phyloP scores from a whole-genome alignment of 1,140 invertebrate genomes.

The Leguminivora glycinivorella region DNA sequence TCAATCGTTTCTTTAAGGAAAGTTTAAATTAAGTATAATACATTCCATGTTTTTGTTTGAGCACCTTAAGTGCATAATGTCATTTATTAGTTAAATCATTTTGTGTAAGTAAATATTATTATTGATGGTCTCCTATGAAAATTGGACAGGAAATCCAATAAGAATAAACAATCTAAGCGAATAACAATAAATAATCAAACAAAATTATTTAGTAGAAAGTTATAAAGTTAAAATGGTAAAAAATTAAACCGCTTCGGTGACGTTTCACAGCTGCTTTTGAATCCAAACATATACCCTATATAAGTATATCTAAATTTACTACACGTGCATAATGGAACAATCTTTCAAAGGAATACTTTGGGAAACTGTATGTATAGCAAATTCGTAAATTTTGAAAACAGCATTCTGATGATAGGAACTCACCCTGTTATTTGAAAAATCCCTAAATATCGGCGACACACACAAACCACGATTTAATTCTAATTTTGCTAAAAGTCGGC shows the following conservation, averaged over 20 bases:
- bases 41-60: background rate
- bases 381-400: constrained; percentile 38
- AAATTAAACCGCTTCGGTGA: constrained; percentile 45
- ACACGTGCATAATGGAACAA: constrained; percentile 54
- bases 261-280: constrained; percentile 66
- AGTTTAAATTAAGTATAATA: no score
- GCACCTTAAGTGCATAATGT: background rate
- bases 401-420: constrained; percentile 50
- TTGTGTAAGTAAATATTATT: no score
- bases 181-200: background rate
- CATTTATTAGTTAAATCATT: no score
- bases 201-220: background rate
- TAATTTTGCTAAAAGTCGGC: constrained; percentile 78
- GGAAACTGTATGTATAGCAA: constrained; percentile 53
- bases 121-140: no score
- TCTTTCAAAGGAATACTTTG: constrained; percentile 43
- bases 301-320: constrained; percentile 48
- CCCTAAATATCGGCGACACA: constrained; percentile 75
- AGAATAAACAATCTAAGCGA: background rate
- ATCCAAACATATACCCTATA: constrained; percentile 40
- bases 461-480: constrained; percentile 79
- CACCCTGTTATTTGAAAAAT: constrained; percentile 75
- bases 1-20: no score
- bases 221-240: background rate
- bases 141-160: background rate